phyloP scores from a whole-genome alignment of 2,888 invertebrate genomes.

The Seira musarum region DNA sequence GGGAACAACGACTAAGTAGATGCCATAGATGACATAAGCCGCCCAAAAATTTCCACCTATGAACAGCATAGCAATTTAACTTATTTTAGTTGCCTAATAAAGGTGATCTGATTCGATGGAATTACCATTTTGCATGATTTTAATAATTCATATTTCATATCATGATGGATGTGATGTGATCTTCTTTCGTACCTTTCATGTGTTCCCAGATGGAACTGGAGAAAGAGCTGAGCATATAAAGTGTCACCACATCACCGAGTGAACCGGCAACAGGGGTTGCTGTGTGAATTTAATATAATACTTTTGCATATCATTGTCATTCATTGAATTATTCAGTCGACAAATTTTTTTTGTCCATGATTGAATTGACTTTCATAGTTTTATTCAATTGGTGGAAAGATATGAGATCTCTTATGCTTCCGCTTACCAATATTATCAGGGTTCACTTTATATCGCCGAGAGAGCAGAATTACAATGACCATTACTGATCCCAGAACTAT shows the following conservation, averaged over 20 bases:
- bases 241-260: constrained; percentile 83
- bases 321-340: too few relatives aligned
- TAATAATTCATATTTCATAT: background rate
- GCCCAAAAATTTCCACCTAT: constrained; percentile 74
- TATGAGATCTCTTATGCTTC: too few relatives aligned
- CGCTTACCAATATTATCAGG: constrained; percentile 67
- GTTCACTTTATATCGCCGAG: constrained; percentile 73
- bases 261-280: constrained; percentile 79
- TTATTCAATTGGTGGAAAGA: too few relatives aligned
- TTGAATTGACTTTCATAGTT: too few relatives aligned
- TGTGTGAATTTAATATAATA: too few relatives aligned
- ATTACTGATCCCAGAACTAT: constrained; percentile 79
- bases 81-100: too few relatives aligned
- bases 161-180: background rate
- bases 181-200: constrained; percentile 39
- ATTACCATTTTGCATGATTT: background rate
- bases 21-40: constrained; percentile 77
- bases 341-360: too few relatives aligned
- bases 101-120: background rate
- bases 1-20: constrained; percentile 79
- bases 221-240: constrained; percentile 78
- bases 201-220: constrained; percentile 72
- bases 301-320: too few relatives aligned
- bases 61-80: constrained; percentile 4
- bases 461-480: constrained; percentile 81